A percentile compares a stretch with the other conserved stretches of the same genome.
Evolutionary conservation across 2,113 vertebrate species (phyloP).

Genomic region (Nibea albiflora): DNA sequence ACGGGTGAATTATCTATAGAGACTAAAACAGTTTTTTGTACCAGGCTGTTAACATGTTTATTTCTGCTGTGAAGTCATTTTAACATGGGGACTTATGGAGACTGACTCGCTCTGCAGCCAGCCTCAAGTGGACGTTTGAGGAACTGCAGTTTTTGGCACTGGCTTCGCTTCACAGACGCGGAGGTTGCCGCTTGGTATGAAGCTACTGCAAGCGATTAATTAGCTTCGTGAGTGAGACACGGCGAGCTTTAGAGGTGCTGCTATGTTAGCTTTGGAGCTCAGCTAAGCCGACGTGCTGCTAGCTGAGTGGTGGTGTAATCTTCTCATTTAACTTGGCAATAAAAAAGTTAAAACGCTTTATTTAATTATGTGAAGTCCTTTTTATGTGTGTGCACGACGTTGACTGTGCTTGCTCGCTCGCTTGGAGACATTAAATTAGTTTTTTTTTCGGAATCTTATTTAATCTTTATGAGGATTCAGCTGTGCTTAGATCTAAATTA

Average conservation of each 20-base stretch:
- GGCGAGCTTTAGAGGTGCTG: neutral
- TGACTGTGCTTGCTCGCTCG: neutral
- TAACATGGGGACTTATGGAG: too few species aligned
- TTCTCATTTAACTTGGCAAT: neutral
- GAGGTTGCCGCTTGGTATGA: too few species aligned
- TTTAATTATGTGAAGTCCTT: neutral
- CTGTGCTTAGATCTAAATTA: neutral
- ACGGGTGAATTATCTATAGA: too few species aligned
- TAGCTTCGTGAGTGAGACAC: too few species aligned
- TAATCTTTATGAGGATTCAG: neutral
- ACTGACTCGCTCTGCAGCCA: too few species aligned
- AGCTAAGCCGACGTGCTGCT: neutral
- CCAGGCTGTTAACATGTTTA: too few species aligned
- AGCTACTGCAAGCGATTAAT: neutral
- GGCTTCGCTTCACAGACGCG: too few species aligned
- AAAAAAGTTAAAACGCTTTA: neutral
- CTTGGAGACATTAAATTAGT: neutral
- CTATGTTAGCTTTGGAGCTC: neutral
- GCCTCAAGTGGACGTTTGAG: too few species aligned
- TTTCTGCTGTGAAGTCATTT: too few species aligned
- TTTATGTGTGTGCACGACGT: neutral
- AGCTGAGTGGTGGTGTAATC: neutral
- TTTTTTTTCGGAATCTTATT: neutral
- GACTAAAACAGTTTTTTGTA: too few species aligned
- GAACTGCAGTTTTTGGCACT: too few species aligned